phyloP scores from a whole-genome alignment of 2,888 invertebrate species.

The Colostygia pectinataria region DNA sequence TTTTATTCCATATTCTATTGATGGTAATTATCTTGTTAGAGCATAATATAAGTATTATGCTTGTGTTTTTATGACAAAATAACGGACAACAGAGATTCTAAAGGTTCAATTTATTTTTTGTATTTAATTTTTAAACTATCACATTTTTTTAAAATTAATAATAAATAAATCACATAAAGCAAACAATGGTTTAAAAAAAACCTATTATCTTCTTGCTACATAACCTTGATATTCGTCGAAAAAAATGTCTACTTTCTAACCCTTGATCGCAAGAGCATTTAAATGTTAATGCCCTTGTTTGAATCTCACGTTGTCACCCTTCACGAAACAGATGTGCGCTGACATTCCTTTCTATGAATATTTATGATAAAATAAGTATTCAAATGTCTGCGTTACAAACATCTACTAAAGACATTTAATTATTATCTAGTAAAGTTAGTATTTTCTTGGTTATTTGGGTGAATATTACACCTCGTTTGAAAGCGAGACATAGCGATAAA shows the following conservation, averaged over 20 bases:
- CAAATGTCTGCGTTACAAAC: slow-evolving; percentile 3
- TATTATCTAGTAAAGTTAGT: no score
- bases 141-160: no score
- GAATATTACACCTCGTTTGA: slow-evolving; percentile 6
- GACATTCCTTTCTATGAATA: slow-evolving; percentile 24
- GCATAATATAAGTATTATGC: no score
- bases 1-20: no score
- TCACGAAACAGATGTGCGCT: slow-evolving; percentile 20
- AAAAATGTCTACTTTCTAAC: background rate
- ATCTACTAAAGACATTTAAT: slow-evolving; percentile 5
- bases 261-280: slow-evolving; percentile 11
- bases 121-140: no score
- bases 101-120: no score
- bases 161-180: no score
- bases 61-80: no score
- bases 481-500: slow-evolving; percentile 10
- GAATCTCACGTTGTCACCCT: slow-evolving; percentile 21
- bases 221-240: background rate
- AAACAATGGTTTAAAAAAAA: no score
- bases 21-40: no score
- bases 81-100: no score
- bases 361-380: slow-evolving; percentile 25
- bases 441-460: background rate
- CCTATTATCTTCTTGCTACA: no score
- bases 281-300: slow-evolving; percentile 16